Base-by-base conservation (phyloP, 2,888 invertebrate genomes). In the Drosophila hamatofila region DNA sequence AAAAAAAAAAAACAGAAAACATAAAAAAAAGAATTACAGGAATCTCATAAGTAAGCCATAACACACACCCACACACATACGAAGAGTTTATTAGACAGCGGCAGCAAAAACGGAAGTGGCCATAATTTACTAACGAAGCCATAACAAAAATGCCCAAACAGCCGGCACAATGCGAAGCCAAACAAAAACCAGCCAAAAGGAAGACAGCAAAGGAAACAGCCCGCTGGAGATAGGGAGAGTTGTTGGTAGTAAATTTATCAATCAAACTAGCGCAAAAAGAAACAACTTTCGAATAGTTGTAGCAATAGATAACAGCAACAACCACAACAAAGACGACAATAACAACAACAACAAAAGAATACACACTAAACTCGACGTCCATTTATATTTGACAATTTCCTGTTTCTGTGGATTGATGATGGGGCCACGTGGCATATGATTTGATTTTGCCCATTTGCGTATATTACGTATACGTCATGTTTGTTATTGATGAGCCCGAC, bases 371-470 rank as follows among this genome's bases (percentile, higher is more conserved):
- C 73, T 85, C 74, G 85, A 80, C 66, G 81, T 72, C 80, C 78
- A 83, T 88, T 86, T 83, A 88, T 83, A 83, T 83, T 86, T 88
- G 88, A 86, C 85, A 86, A 83, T 86, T 88, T 85, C 72, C 72
- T 75, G 73, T 70, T 59, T 59, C 35, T 66, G 71, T 72, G 80
- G 69, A 83, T 83, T 87, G 82, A 87, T 83, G 87, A 68, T 75
- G 57, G 63, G 62, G 72, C 68, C 66, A 66, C 81, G 60, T 60
- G 70, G 66, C 64, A 64, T 68, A 78, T 80, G 81, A 88, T 78
- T 72, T 87, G 75, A 77, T 83, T 81, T 70, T 60, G 69, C 70
- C 69, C 73, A 84, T 84, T 87, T 88, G 72, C 83, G 71, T 81
- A 82, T 62, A 87, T 81, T 72, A 71, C 72, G 72, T 64, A 81